Evolutionary conservation across 2,113 vertebrate species (phyloP).

Genomic region (Dicerorhinus sumatrensis): DNA sequence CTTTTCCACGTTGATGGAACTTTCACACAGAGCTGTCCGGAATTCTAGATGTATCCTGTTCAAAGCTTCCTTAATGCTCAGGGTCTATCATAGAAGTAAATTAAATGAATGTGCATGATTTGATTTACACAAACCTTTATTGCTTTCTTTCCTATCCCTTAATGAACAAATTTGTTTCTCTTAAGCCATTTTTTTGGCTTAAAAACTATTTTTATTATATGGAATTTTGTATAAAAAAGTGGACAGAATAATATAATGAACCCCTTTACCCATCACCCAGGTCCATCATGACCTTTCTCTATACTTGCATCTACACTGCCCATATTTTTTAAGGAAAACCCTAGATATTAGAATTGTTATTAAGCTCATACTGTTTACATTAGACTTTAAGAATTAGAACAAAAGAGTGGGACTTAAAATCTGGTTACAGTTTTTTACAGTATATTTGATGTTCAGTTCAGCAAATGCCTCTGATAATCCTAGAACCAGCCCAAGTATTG

Average conservation of each 20-base stretch:
- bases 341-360: neutral
- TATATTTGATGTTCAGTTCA: neutral
- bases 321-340: neutral
- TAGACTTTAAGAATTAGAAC: neutral
- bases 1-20: neutral
- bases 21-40: neutral
- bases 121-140: neutral
- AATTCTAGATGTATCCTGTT: neutral
- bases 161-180: neutral
- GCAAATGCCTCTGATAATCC: neutral
- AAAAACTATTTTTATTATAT: neutral
- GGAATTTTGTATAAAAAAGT: neutral
- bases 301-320: neutral
- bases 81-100: neutral
- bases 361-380: neutral
- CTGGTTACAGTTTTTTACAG: neutral
- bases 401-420: neutral
- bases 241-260: neutral
- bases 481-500: neutral
- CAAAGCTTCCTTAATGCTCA: neutral
- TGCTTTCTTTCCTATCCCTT: neutral
- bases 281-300: neutral
- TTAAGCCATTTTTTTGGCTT: neutral
- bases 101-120: neutral
- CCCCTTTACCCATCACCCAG: neutral